Conservation (phyloP, 2,888 invertebrate species). For the Meiosimyza decipiens region DNA sequence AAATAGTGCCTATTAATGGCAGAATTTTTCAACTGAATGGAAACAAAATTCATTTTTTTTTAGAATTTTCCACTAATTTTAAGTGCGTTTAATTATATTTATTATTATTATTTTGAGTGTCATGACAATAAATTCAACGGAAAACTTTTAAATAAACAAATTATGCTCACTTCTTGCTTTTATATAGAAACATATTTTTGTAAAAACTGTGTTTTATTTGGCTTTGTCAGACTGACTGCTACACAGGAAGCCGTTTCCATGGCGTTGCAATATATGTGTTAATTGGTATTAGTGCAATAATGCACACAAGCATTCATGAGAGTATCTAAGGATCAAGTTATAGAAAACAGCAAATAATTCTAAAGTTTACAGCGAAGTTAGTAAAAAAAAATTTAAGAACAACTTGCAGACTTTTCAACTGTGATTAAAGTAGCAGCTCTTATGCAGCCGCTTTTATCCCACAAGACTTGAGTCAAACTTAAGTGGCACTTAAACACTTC, state of each 20-base stretch:
- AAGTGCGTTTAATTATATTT: neutral
- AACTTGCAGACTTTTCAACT: too few relatives aligned
- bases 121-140: neutral
- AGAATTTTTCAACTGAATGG: too few relatives aligned
- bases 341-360: neutral
- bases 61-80: neutral
- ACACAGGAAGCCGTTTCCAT: constrained; percentile 5
- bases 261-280: neutral
- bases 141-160: too few relatives aligned
- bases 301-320: neutral
- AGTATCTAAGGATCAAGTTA: neutral
- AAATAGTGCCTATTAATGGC: too few relatives aligned
- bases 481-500: too few relatives aligned
- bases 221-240: neutral
- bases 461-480: too few relatives aligned
- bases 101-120: neutral
- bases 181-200: neutral
- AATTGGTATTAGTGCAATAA: constrained; percentile 7
- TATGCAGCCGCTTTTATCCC: too few relatives aligned
- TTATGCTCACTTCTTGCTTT: neutral
- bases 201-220: neutral
- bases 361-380: too few relatives aligned
- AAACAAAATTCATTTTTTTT: neutral
- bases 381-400: too few relatives aligned
- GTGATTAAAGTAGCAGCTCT: too few relatives aligned